These are phyloP conservation scores for Pterois miles DNA, from an alignment of 2,797 vertebrate genomes.

Conservation along the genomic window DNA sequence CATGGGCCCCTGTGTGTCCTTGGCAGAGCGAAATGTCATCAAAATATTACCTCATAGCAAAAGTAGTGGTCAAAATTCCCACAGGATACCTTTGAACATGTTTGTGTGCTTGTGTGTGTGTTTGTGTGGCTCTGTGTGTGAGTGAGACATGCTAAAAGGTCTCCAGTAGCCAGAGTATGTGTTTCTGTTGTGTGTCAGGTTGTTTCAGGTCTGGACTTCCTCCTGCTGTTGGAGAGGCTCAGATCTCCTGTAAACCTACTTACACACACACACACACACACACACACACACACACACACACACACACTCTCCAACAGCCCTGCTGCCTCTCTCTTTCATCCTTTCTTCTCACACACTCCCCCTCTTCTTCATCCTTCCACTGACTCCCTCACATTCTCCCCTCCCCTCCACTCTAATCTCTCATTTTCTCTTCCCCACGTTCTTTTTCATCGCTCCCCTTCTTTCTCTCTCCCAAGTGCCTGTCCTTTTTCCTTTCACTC, in stretches of 20 bases:
- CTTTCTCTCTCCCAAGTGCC: constrained; percentile 46
- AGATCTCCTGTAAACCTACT: constrained; percentile 18
- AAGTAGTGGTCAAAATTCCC: background rate
- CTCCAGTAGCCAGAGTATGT: constrained; percentile 40
- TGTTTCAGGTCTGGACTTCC: constrained; percentile 40
- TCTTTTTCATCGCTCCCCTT: constrained; percentile 26
- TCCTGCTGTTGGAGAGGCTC: constrained; percentile 20
- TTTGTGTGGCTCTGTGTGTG: background rate
- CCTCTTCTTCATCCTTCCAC: constrained; percentile 35
- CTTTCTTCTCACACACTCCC: constrained; percentile 45
- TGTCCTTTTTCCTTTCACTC: constrained; percentile 49
- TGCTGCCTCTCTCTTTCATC: constrained; percentile 47
- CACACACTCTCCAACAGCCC: background rate
- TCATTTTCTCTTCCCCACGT: constrained; percentile 26
- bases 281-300: background rate
- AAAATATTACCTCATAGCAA: background rate
- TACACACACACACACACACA: background rate
- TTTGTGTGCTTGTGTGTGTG: background rate
- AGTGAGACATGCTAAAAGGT: constrained; percentile 45
- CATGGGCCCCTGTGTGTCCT: background rate
- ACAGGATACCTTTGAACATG: background rate
- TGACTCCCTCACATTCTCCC: constrained; percentile 19
- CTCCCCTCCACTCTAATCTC: constrained; percentile 50
- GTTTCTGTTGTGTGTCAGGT: constrained; percentile 45
- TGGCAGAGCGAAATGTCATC: background rate